phyloP scores from a whole-genome alignment of 2,113 vertebrate species.

The Polypterus senegalus region DNA sequence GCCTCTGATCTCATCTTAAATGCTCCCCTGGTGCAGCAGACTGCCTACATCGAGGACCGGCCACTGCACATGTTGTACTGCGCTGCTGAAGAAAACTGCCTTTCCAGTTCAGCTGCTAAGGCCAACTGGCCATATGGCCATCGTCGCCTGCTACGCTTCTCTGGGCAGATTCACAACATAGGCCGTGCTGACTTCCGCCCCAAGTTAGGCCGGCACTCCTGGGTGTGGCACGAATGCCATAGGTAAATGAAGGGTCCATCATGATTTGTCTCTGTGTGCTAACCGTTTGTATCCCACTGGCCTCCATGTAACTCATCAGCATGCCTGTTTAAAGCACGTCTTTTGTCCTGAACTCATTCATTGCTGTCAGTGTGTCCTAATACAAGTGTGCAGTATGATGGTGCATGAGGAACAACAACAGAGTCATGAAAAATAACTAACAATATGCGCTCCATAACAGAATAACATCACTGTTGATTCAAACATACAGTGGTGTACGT shows the following conservation, averaged over 20 bases:
- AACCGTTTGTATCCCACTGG: conserved; percentile 1
- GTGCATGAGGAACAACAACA: too few species aligned
- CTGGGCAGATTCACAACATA: conserved; percentile 93
- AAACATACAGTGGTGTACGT: too few species aligned
- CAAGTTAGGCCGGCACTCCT: conserved; percentile 88
- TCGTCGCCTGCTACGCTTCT: conserved; percentile 89
- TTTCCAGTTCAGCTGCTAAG: conserved; percentile 67
- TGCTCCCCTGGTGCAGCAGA: conserved; percentile 77
- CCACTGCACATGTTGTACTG: conserved; percentile 96
- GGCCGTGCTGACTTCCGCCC: conserved; percentile 90
- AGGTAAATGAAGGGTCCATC: conserved; percentile 47
- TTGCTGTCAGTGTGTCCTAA: not conserved
- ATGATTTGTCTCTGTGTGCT: not conserved
- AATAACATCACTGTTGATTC: too few species aligned
- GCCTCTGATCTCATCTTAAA: conserved; percentile 85
- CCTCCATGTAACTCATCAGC: conserved; percentile 1
- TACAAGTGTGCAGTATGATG: too few species aligned
- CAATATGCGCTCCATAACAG: too few species aligned
- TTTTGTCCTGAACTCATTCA: not conserved
- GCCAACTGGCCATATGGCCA: conserved; percentile 96
- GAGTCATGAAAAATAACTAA: too few species aligned
- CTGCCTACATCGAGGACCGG: conserved; percentile 87
- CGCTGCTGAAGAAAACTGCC: conserved; percentile 85
- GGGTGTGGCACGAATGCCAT: conserved; percentile 97
- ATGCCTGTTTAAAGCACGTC: not conserved